Base-by-base conservation (phyloP, 2,888 invertebrate species). In the Leucophora obtusa region DNA sequence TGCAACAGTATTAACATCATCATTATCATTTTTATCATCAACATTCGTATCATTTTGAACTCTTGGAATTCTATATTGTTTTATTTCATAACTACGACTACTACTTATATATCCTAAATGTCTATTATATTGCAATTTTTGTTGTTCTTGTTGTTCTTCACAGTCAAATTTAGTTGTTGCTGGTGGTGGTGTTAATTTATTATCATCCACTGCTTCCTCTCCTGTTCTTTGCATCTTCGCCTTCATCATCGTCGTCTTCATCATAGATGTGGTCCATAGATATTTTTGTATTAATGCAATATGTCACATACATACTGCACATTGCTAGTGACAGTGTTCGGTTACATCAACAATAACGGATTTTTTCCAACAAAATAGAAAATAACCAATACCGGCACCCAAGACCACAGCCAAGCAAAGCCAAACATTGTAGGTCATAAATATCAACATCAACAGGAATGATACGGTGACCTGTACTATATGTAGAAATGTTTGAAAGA, bases 371-470 rank as follows among this genome's bases (percentile, higher is more conserved):
- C 97, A 98, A 88, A 98, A 98, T 53, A 97, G 92, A 91, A 98
- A 98, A 91, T 98, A 98, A 21, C 98, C 98, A 11, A 95, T 92
- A 1, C 96, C 97, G 1, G 97, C 96, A 53, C 98, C 98, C 10
- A 96, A 88, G 0, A 97, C 95, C 0, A 98, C 96, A 0, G 97
- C 96, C 60, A 96, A 89, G 89, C 97, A 97, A 77, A 98, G 92
- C 96, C 97, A 98, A 17, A 95, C 94, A 89, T 98, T 98, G 93
- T 97, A 98, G 0, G 98, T 98, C 98, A 98, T 98, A 89, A 98
- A 98, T 85, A 98, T 96, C 89, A 98, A 91, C 98, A 98, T 98
- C 63, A 98, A 92, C 91, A 97, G 94, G 91, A 98, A 98, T 84
- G 97, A 96, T 82, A 98, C 92, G 75, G 96, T 93, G 87, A 98